These are phyloP conservation scores for Megaustenia siamemsis DNA, from an alignment of 2,888 invertebrate species.

Conservation along the genomic window DNA sequence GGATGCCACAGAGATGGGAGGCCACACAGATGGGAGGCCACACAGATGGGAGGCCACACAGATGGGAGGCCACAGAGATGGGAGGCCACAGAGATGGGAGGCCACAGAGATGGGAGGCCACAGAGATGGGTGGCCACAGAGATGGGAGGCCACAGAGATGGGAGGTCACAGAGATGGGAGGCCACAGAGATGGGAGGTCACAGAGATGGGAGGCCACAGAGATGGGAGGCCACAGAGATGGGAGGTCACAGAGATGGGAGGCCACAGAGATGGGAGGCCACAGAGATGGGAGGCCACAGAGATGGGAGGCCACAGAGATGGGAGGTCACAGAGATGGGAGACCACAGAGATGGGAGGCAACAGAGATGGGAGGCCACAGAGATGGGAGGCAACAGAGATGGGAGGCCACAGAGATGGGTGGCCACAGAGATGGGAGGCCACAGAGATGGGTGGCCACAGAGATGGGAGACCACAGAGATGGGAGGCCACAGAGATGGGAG, in stretches of 20 bases:
- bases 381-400: neutral
- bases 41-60: neutral
- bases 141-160: neutral
- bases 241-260: neutral
- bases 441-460: neutral
- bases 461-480: neutral
- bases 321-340: neutral
- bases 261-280: neutral
- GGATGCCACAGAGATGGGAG: neutral
- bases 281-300: neutral
- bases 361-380: neutral
- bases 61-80: neutral
- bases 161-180: neutral
- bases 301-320: neutral
- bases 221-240: neutral
- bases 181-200: neutral
- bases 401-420: neutral
- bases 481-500: neutral
- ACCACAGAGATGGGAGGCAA: neutral
- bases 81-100: no score
- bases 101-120: neutral
- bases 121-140: neutral
- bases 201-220: neutral
- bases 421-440: neutral
- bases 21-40: neutral